A percentile compares a stretch with the other conserved stretches of the same genome.
These are phyloP conservation scores for Hirtodrosophila trivittata DNA, from an alignment of 2,888 invertebrate genomes.

Conservation along the genomic window DNA sequence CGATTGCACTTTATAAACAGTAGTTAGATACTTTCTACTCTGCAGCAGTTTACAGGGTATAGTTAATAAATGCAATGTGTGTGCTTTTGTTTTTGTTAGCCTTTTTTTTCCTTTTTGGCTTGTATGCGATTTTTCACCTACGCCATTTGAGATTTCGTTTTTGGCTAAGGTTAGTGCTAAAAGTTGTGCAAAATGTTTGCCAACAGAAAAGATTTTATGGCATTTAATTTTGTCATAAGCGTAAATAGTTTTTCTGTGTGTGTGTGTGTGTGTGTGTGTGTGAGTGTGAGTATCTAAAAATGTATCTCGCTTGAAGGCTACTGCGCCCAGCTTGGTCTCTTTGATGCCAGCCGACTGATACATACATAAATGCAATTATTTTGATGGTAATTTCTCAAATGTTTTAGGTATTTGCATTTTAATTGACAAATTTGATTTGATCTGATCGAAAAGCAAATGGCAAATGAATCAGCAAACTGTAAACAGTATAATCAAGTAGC, in stretches of 20 bases:
- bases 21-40: too few species aligned
- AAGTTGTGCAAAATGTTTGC: conserved; percentile 67
- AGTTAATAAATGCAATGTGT: conserved; percentile 15
- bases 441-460: conserved; percentile 12
- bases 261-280: conserved; percentile 3
- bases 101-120: conserved; percentile 31
- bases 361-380: conserved; percentile 67
- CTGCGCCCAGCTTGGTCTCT: conserved; percentile 52
- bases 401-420: conserved; percentile 38
- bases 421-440: conserved; percentile 51
- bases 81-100: conserved; percentile 20
- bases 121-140: conserved; percentile 73
- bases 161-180: conserved; percentile 54
- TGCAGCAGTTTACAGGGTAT: too few species aligned
- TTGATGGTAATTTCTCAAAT: conserved; percentile 52
- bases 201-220: conserved; percentile 66
- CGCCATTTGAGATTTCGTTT: conserved; percentile 42
- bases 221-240: conserved; percentile 74
- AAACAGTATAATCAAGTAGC: background rate
- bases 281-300: conserved; percentile 44
- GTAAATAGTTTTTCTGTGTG: conserved; percentile 51
- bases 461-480: background rate
- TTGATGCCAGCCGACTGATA: conserved; percentile 67
- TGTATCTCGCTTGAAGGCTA: conserved; percentile 60
- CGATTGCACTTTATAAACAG: too few species aligned